Base-by-base conservation (phyloP, 2,113 vertebrate genomes). In the Cyphomyrus discorhynchus region DNA sequence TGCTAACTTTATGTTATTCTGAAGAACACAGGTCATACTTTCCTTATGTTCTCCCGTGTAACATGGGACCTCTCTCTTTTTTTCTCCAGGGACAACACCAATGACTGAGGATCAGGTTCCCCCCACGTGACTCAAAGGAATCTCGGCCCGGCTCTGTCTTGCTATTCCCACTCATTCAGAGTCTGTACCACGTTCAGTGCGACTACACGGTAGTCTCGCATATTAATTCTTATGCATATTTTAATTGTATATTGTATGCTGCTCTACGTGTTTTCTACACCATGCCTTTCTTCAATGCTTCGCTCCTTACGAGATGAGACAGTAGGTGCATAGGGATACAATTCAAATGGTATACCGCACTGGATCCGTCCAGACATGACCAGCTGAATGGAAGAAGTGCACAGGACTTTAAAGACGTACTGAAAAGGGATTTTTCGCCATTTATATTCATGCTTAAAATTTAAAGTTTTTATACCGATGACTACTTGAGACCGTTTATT, bases 41-140 rank as follows among this genome's bases (percentile, higher is more conserved):
- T 10, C 35, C 17, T 80, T 39, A 80, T 80, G 74, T 80, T 80
- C 74, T 80, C 74, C 74, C 8, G 74, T 42, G 35, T 5, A 80
- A 80, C 74, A 80, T 19, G 74, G 31, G 74, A 80, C 35, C 74
- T 80, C 31, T 35, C 82, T 45, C 45, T 46, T 89, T 90, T 93
- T 89, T n/a, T 91, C 91, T 92, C 93, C 52, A 56, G 90, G 92
- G 92, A 92, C 92, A 92, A 92, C 94, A 91, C 93, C 86, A 52
- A 88, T 2, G 91, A 84, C 88, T 17, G 45, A 45, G 94, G 95
- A 95, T 97, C 96, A 93, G 94, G 95, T 97, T 97, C 93, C 96
- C 92, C 90, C 91, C 93, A 97, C 94, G 95, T 97, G 96, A 97
- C 94, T 87, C 91, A 42, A 91, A 92, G 96, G 95, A 96, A 95